Conservation (phyloP, 2,888 invertebrate species). For the Pristionchus fissidentatus region DNA sequence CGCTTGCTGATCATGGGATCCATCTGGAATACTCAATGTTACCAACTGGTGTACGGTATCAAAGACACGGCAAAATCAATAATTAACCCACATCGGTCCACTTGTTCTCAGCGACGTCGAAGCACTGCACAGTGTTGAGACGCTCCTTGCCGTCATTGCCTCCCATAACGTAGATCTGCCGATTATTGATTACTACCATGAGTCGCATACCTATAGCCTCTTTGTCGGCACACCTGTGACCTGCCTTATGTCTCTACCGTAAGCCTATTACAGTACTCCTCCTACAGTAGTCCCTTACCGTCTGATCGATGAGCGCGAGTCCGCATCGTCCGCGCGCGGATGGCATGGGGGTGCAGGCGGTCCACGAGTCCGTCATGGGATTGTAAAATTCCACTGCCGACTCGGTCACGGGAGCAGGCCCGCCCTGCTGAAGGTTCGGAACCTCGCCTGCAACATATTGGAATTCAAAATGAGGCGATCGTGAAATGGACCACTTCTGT, state of each 20-base stretch:
- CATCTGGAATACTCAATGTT: conserved; percentile 51
- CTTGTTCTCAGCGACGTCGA: conserved; percentile 83
- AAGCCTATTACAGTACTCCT: conserved; percentile 84
- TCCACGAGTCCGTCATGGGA: background rate
- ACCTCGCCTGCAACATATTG: background rate
- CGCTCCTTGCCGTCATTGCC: conserved; percentile 89
- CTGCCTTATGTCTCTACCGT: no score
- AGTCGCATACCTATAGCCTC: no score
- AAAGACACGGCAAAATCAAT: conserved; percentile 34
- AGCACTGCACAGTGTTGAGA: conserved; percentile 87
- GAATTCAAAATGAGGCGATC: background rate
- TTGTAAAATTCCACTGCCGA: background rate
- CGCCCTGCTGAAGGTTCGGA: background rate
- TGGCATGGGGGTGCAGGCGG: background rate
- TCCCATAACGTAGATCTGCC: conserved; percentile 84
- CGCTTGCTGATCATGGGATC: conserved; percentile 63
- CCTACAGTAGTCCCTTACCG: no score
- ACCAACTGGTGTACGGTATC: background rate
- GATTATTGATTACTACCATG: background rate
- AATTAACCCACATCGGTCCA: conserved; percentile 83
- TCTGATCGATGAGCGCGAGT: background rate
- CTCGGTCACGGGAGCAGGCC: no score
- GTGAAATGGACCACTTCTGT: no score
- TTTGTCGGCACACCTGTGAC: no score
- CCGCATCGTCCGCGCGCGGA: background rate